phyloP scores from a whole-genome alignment of 2,113 vertebrate genomes.

The Thamnaconus septentrionalis region DNA sequence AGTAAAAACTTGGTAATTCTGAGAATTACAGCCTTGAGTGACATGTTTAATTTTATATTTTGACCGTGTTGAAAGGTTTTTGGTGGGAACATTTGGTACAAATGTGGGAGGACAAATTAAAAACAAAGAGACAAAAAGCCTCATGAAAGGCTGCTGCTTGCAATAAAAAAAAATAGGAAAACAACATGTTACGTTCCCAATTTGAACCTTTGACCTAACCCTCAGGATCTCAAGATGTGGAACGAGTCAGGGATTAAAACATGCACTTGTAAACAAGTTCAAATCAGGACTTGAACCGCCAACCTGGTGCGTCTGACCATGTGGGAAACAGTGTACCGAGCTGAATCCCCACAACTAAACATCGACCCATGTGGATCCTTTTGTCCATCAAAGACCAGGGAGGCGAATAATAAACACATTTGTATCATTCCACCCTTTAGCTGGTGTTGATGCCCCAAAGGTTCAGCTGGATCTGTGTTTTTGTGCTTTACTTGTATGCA shows the following conservation, averaged over 20 bases:
- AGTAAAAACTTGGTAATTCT: not conserved
- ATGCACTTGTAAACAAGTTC: slow-evolving; percentile 33
- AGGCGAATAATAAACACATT: slow-evolving; percentile 62
- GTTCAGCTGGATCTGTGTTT: no score
- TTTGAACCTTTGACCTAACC: slow-evolving; percentile 28
- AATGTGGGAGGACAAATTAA: slow-evolving; percentile 39
- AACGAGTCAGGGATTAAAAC: slow-evolving; percentile 22
- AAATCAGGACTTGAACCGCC: slow-evolving; percentile 30
- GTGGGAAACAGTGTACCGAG: slow-evolving; percentile 55
- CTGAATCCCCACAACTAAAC: slow-evolving; percentile 41
- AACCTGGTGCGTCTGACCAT: slow-evolving; percentile 30
- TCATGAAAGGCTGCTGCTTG: slow-evolving; percentile 11
- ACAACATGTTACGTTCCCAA: not conserved
- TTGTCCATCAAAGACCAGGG: slow-evolving; percentile 57
- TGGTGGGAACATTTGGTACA: slow-evolving; percentile 46
- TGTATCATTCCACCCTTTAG: slow-evolving; percentile 42
- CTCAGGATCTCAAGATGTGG: slow-evolving; percentile 4
- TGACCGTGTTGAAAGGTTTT: slow-evolving; percentile 20
- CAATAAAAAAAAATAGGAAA: slow-evolving; percentile 1
- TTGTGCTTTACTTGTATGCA: no score
- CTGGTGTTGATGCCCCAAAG: slow-evolving; percentile 18
- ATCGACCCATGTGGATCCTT: slow-evolving; percentile 57
- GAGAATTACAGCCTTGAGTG: slow-evolving; percentile 14
- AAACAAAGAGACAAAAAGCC: slow-evolving; percentile 22
- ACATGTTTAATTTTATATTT: slow-evolving; percentile 28